Percentiles rank a stretch among this genome's conserved stretches.
Evolutionary conservation across 1,140 invertebrate species (phyloP).

Genomic region (Drosophila bocqueti): DNA sequence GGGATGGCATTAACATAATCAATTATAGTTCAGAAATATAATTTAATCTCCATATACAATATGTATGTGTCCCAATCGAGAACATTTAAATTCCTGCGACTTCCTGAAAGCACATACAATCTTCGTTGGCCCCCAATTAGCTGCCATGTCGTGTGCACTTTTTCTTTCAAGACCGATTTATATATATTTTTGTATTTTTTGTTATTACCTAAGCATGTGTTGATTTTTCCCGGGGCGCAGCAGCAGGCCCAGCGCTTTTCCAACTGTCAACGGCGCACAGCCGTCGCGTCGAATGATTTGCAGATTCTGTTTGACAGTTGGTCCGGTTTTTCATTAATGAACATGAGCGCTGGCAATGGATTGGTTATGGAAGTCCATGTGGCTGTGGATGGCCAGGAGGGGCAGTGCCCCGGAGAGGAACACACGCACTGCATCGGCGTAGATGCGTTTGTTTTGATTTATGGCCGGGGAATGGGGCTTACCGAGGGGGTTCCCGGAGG

Average conservation of each 20-base stretch:
- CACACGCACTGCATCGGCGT: slow-evolving; percentile 65
- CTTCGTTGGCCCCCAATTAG: slow-evolving; percentile 19
- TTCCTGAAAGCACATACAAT: slow-evolving; percentile 21
- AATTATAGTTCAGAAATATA: not conserved
- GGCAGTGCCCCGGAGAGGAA: slow-evolving; percentile 41
- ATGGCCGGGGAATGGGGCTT: slow-evolving; percentile 36
- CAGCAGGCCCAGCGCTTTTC: slow-evolving; percentile 60
- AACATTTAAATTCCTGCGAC: too few relatives aligned
- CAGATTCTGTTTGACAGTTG: slow-evolving; percentile 80
- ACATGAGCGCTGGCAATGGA: slow-evolving; percentile 54
- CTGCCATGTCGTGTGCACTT: slow-evolving; percentile 6
- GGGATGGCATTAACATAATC: not conserved
- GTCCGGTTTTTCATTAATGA: slow-evolving; percentile 83
- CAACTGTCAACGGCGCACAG: slow-evolving; percentile 76
- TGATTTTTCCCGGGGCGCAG: slow-evolving; percentile 72
- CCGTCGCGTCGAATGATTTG: slow-evolving; percentile 77
- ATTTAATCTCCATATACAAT: too few relatives aligned
- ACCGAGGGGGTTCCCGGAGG: slow-evolving; percentile 5
- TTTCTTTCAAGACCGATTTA: slow-evolving; percentile 43
- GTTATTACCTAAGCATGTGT: slow-evolving; percentile 75
- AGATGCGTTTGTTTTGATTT: slow-evolving; percentile 64
- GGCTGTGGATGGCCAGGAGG: not conserved
- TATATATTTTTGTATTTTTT: slow-evolving; percentile 27
- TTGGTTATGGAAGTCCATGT: slow-evolving; percentile 7
- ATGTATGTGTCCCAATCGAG: too few relatives aligned